phyloP scores from a whole-genome alignment of 2,888 invertebrate species.

The Buathra laborator region DNA sequence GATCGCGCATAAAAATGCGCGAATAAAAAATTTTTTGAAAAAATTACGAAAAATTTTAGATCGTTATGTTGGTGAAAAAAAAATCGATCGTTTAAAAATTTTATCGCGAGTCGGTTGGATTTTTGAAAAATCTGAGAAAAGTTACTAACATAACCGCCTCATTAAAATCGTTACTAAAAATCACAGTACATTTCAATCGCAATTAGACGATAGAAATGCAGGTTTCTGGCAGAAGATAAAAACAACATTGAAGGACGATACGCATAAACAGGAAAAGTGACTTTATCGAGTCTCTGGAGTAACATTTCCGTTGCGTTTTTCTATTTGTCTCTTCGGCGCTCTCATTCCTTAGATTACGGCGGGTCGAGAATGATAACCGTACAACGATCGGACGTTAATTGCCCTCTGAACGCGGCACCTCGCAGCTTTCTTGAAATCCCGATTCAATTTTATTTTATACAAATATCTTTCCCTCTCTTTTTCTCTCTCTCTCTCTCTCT shows the following conservation, averaged over 20 bases:
- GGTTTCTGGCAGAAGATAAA: slow-evolving; percentile 9
- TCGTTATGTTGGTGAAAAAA: neutral
- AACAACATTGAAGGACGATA: slow-evolving; percentile 4
- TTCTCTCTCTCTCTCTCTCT: neutral
- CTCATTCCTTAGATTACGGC: slow-evolving; percentile 46
- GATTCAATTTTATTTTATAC: slow-evolving; percentile 27
- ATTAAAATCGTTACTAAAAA: too few relatives aligned
- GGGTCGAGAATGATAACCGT: slow-evolving; percentile 53
- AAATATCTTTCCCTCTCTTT: slow-evolving; percentile 15
- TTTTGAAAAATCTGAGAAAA: neutral
- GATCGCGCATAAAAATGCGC: neutral
- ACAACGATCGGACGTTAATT: slow-evolving; percentile 61
- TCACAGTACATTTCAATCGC: too few relatives aligned
- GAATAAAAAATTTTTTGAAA: neutral
- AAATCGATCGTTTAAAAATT: neutral
- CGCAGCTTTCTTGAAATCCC: slow-evolving; percentile 52
- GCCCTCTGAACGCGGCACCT: slow-evolving; percentile 15
- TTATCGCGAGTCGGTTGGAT: neutral
- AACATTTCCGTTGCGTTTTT: slow-evolving; percentile 16
- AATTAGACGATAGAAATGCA: neutral
- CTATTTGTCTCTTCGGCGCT: slow-evolving; percentile 18
- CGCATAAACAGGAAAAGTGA: slow-evolving; percentile 7
- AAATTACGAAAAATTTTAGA: neutral
- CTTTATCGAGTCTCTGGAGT: slow-evolving; percentile 37
- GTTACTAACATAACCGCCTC: too few relatives aligned